Evolutionary conservation across 2,888 invertebrate genomes (phyloP).

Genomic region (Gortyna flavago): DNA sequence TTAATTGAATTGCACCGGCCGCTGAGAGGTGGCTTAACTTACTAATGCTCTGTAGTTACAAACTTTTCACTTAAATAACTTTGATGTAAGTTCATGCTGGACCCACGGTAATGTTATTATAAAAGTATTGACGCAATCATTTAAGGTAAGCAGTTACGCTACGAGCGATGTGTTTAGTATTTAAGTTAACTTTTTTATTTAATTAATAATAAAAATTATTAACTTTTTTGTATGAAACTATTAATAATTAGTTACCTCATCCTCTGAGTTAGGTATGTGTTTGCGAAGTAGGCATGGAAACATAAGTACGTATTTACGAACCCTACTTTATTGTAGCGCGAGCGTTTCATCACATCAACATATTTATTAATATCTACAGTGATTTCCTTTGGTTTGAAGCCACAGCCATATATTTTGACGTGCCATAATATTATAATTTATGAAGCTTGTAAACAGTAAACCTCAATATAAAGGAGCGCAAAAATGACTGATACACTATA

Average conservation of each 20-base stretch:
- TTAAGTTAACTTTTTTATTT: neutral
- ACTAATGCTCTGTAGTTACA: slow-evolving; percentile 66
- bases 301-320: too few relatives aligned
- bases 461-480: slow-evolving; percentile 14
- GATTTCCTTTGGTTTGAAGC: slow-evolving; percentile 11
- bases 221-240: neutral
- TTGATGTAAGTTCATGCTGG: slow-evolving; percentile 60
- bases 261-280: neutral
- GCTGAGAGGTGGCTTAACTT: slow-evolving; percentile 75
- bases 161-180: neutral
- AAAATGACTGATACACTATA: slow-evolving; percentile 19
- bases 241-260: neutral
- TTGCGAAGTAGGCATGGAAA: neutral
- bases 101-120: slow-evolving; percentile 60
- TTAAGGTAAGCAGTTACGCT: neutral
- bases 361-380: slow-evolving; percentile 15
- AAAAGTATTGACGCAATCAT: slow-evolving; percentile 22
- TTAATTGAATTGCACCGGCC: slow-evolving; percentile 78
- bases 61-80: slow-evolving; percentile 71
- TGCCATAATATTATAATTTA: slow-evolving; percentile 63
- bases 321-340: neutral
- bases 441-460: slow-evolving; percentile 34
- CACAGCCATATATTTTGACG: slow-evolving; percentile 41
- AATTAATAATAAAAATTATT: neutral
- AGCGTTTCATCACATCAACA: slow-evolving; percentile 12